phyloP scores from a whole-genome alignment of 1,140 invertebrate species.

The Contarinia nasturtii region DNA sequence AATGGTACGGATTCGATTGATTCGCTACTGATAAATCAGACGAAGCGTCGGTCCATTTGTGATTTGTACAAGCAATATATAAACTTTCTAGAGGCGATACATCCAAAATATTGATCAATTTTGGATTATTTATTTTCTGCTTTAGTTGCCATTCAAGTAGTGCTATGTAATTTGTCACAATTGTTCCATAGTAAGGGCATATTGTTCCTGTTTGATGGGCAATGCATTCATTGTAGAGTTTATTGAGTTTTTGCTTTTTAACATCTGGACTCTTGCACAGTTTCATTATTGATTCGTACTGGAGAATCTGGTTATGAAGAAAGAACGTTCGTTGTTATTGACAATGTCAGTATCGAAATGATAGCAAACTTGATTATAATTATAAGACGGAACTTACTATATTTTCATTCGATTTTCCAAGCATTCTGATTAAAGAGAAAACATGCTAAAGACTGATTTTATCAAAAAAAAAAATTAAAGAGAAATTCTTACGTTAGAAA shows the following conservation, averaged over 20 bases:
- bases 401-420: constrained; percentile 32
- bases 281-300: too few species aligned
- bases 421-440: constrained; percentile 26
- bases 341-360: too few species aligned
- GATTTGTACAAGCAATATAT: constrained; percentile 15
- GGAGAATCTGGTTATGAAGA: too few species aligned
- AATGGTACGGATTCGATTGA: constrained; percentile 11
- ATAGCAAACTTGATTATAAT: too few species aligned
- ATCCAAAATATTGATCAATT: constrained; percentile 1
- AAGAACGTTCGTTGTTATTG: too few species aligned
- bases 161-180: too few species aligned
- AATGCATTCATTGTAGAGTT: too few species aligned
- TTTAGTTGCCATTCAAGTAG: constrained; percentile 6
- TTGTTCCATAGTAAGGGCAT: too few species aligned
- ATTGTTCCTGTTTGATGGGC: too few species aligned
- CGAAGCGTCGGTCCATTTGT: constrained; percentile 19
- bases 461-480: not conserved
- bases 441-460: not conserved
- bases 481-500: constrained; percentile 25
- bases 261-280: too few species aligned
- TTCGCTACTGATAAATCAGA: constrained; percentile 5
- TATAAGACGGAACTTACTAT: constrained; percentile 24
- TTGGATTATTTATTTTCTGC: not conserved
- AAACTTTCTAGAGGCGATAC: constrained; percentile 17
- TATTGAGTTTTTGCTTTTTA: too few species aligned